These are phyloP conservation scores for Poeciliopsis presidionis DNA, from an alignment of 2,797 vertebrate species.

Conservation along the genomic window DNA sequence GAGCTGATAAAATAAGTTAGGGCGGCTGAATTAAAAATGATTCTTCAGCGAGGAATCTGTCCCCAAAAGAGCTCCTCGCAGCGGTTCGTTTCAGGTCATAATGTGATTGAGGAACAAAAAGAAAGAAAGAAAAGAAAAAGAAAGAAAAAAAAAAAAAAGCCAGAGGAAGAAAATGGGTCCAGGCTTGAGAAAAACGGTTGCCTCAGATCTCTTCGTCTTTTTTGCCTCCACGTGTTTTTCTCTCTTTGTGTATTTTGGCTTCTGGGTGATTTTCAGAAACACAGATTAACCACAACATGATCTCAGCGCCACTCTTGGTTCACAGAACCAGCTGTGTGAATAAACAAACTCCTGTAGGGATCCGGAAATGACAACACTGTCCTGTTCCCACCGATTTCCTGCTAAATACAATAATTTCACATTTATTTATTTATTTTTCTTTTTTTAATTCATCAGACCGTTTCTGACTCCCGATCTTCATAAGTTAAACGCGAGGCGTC, in stretches of 20 bases:
- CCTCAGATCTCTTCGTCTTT: constrained; percentile 11
- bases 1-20: constrained; percentile 73
- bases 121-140: background rate
- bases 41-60: constrained; percentile 47
- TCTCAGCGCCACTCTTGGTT: background rate
- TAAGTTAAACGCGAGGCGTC: background rate
- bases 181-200: constrained; percentile 24
- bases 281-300: background rate
- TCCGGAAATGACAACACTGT: background rate
- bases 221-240: background rate
- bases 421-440: background rate
- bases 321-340: background rate
- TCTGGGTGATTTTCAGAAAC: background rate
- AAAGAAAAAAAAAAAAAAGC: background rate
- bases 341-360: background rate
- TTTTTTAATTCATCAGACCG: background rate
- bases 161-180: background rate
- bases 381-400: background rate
- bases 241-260: background rate
- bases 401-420: background rate
- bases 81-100: constrained; percentile 33
- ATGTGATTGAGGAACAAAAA: constrained; percentile 30
- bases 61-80: constrained; percentile 46
- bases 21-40: constrained; percentile 76
- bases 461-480: background rate